Percentiles rank a stretch among this genome's conserved stretches.
These are phyloP conservation scores for Heteromyza rotundicornis DNA, from an alignment of 2,888 invertebrate genomes.

Conservation along the genomic window DNA sequence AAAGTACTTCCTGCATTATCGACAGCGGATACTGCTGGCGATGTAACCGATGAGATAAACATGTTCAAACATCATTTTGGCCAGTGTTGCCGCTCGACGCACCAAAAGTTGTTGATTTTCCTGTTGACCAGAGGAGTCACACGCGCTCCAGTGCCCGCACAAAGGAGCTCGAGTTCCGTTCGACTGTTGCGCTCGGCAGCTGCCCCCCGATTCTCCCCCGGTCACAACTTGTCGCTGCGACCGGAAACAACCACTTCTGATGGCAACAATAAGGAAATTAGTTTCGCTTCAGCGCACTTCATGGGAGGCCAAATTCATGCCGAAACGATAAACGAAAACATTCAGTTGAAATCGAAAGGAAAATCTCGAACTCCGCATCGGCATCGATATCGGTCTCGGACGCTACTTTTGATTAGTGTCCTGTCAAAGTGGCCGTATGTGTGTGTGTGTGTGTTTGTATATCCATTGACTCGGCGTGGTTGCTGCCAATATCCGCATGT, in stretches of 20 bases:
- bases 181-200: no score
- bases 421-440: neutral
- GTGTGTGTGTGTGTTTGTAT: neutral
- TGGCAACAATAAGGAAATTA: conserved; percentile 2
- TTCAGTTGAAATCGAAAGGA: neutral
- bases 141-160: neutral
- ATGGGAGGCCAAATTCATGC: neutral
- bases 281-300: neutral
- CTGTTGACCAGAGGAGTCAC: conserved; percentile 5
- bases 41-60: conserved; percentile 3
- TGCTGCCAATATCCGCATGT: neutral
- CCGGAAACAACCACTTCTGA: conserved; percentile 4
- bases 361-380: neutral
- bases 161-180: neutral
- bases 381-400: neutral
- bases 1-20: neutral
- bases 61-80: conserved; percentile 9
- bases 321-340: neutral
- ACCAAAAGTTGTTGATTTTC: conserved; percentile 7
- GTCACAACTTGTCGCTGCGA: neutral
- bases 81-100: neutral
- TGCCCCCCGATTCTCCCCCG: no score
- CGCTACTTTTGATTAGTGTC: neutral
- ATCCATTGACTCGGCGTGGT: neutral
- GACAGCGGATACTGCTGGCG: neutral